Percentiles rank a stretch among this genome's conserved stretches.
Conservation (phyloP, 1,140 invertebrate genomes). For the Zaprionus ornatus region DNA sequence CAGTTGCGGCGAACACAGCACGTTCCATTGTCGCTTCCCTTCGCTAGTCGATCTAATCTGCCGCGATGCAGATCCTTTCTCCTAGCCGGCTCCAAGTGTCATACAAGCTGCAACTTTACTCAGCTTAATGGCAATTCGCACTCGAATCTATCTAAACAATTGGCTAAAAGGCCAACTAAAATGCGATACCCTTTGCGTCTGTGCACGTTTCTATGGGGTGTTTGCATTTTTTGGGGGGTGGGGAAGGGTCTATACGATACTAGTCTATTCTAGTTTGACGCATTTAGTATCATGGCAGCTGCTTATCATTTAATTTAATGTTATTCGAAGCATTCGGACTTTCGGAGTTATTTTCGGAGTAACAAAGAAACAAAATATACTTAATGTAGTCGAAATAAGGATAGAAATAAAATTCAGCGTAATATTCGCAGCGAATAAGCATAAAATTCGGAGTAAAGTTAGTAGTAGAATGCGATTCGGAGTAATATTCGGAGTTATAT, state of each 20-base stretch:
- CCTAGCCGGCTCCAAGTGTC: constrained; percentile 22
- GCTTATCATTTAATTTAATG: not conserved
- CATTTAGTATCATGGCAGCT: too few species aligned
- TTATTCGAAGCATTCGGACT: not conserved
- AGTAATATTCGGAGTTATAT: not conserved
- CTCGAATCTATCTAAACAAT: constrained; percentile 47
- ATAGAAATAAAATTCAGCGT: not conserved
- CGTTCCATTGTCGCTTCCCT: constrained; percentile 71
- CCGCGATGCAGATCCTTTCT: constrained; percentile 12
- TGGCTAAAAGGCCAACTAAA: constrained; percentile 37
- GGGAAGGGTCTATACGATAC: not conserved
- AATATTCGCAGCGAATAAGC: not conserved
- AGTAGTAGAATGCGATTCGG: not conserved
- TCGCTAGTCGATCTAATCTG: constrained; percentile 63
- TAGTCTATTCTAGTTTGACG: too few species aligned
- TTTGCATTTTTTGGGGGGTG: not conserved
- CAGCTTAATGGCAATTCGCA: constrained; percentile 45
- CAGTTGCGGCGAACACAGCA: constrained; percentile 68
- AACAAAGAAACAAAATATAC: not conserved
- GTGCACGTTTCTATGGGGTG: not conserved
- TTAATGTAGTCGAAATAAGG: not conserved
- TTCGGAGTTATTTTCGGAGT: not conserved
- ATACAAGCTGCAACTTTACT: constrained; percentile 30
- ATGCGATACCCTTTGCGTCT: not conserved
- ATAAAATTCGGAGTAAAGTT: not conserved